These are phyloP conservation scores for Pontoporia blainvillei DNA, from an alignment of 2,113 vertebrate genomes.

Conservation along the genomic window DNA sequence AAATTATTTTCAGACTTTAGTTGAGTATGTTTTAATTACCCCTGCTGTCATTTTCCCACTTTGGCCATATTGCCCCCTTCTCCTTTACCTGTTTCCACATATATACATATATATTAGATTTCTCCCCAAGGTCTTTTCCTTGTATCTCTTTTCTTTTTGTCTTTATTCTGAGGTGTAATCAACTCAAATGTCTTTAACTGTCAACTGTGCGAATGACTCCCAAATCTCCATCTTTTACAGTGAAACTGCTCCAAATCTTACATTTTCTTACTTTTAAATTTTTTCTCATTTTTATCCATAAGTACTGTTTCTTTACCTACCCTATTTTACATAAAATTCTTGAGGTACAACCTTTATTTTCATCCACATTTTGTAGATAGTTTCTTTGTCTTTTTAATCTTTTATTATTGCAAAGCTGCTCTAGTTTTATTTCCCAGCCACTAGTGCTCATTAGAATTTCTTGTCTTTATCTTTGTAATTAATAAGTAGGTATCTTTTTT, in stretches of 20 bases:
- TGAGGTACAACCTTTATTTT: background rate
- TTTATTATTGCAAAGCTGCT: background rate
- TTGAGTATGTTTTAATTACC: background rate
- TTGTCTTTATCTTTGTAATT: background rate
- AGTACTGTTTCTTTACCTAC: background rate
- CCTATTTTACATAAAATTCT: background rate
- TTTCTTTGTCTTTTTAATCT: background rate
- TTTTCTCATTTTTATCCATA: background rate
- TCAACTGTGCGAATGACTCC: background rate
- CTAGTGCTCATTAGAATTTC: background rate
- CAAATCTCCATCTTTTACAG: background rate
- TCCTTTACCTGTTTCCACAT: background rate
- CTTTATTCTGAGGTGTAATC: background rate
- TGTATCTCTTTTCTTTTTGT: background rate
- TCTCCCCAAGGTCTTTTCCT: background rate
- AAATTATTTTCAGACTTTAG: background rate
- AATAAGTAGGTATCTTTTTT: background rate
- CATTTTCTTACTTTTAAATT: background rate
- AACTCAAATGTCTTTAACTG: background rate
- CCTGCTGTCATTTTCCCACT: background rate
- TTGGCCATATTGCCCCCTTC: background rate
- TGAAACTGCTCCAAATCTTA: background rate
- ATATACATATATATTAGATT: background rate
- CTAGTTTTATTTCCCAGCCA: background rate
- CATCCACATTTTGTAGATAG: background rate